Percentiles rank a stretch among this genome's conserved stretches.
Evolutionary conservation across 1,140 invertebrate genomes (phyloP).

Genomic region (Pectinophora gossypiella): DNA sequence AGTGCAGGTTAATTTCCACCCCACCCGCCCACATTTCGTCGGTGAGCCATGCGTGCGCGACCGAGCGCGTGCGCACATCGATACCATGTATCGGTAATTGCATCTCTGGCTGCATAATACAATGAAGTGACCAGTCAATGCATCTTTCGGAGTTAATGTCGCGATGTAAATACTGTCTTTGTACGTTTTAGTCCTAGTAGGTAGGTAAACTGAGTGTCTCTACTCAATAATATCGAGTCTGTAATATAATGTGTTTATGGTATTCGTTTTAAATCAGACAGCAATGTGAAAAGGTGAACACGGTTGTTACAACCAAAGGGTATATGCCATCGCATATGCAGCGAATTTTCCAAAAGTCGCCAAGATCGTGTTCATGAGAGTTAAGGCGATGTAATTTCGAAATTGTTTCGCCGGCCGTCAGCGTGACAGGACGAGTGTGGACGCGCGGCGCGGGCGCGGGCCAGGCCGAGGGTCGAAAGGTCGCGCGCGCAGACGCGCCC

Average conservation of each 20-base stretch:
- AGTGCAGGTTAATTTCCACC: constrained; percentile 33
- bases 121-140: background rate
- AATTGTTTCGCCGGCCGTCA: constrained; percentile 42
- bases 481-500: constrained; percentile 52
- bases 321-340: too few species aligned
- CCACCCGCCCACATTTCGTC: constrained; percentile 42
- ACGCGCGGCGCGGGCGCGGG: constrained; percentile 15
- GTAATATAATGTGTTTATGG: too few species aligned
- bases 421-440: constrained; percentile 31
- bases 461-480: constrained; percentile 43
- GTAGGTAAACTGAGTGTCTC: too few species aligned
- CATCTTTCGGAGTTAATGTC: too few species aligned
- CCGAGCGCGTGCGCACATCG: constrained; percentile 14
- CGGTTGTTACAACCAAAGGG: too few species aligned
- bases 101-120: constrained; percentile 25
- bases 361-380: constrained; percentile 18
- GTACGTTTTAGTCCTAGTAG: too few species aligned
- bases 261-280: too few species aligned
- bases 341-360: constrained; percentile 19
- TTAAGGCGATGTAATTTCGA: constrained; percentile 34
- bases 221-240: too few species aligned
- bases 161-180: too few species aligned
- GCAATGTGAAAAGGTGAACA: too few species aligned
- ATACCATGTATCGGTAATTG: constrained; percentile 43
- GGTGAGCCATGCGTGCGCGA: constrained; percentile 7